Evolutionary conservation across 2,113 vertebrate species (phyloP).

Genomic region (Brachyhypopomus occidentalis): DNA sequence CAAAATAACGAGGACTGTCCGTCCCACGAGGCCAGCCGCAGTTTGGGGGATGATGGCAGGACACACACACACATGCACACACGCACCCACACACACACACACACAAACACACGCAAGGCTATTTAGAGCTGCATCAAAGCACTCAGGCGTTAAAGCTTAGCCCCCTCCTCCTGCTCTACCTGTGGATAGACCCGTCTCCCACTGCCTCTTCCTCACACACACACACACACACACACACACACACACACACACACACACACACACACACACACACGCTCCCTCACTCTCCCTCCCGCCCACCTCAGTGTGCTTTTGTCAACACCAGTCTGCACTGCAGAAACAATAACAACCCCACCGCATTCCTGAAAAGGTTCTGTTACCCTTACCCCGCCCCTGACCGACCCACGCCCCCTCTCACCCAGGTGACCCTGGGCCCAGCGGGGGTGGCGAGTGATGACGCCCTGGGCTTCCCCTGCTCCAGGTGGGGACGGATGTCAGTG

Average conservation of each 20-base stretch:
- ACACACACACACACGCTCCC: no score
- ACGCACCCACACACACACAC: constrained; percentile 48
- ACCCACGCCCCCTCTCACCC: constrained; percentile 32
- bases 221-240: not conserved
- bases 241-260: constrained; percentile 10
- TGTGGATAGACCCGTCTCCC: constrained; percentile 40
- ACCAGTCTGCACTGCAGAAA: constrained; percentile 37
- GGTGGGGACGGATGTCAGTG: not conserved
- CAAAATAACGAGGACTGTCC: constrained; percentile 56
- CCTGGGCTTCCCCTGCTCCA: constrained; percentile 9
- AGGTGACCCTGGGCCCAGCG: constrained; percentile 49
- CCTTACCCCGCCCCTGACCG: no score
- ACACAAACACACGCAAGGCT: constrained; percentile 13
- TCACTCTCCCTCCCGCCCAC: no score
- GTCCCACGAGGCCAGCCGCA: constrained; percentile 62
- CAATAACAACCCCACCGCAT: constrained; percentile 54
- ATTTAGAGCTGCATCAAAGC: constrained; percentile 28
- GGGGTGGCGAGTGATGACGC: constrained; percentile 9
- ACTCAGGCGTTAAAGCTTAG: constrained; percentile 35
- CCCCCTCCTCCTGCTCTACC: constrained; percentile 46
- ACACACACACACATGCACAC: constrained; percentile 59
- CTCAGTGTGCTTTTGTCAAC: constrained; percentile 42
- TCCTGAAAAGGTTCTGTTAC: constrained; percentile 44
- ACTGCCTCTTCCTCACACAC: not conserved
- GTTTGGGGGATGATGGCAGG: not conserved